phyloP scores from a whole-genome alignment of 2,113 vertebrate genomes.

The Hiodon alosoides region DNA sequence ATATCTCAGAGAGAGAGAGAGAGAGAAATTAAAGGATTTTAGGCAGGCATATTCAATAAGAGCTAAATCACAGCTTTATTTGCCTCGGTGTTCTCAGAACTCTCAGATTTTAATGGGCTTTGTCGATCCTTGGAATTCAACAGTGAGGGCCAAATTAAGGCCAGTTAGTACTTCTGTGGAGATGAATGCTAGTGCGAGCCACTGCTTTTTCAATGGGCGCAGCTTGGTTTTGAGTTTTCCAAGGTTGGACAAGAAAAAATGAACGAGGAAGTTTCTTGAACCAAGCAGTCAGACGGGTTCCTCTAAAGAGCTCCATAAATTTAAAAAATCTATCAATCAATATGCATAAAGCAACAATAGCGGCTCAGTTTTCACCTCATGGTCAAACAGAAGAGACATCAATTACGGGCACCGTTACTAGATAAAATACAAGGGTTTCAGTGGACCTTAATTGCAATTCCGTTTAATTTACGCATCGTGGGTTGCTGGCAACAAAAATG shows the following conservation, averaged over 20 bases:
- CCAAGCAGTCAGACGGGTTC: background rate
- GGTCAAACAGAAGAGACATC: background rate
- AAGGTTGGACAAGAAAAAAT: background rate
- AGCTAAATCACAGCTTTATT: background rate
- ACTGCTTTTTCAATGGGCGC: too few species aligned
- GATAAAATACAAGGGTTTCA: slow-evolving; percentile 1
- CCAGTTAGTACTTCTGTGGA: background rate
- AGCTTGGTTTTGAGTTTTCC: too few species aligned
- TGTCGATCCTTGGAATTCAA: too few species aligned
- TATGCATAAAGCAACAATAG: background rate
- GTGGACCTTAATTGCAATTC: background rate
- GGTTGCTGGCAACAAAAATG: slow-evolving; percentile 38
- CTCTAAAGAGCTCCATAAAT: background rate
- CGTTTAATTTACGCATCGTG: slow-evolving; percentile 12
- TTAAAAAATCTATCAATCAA: background rate
- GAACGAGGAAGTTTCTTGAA: background rate
- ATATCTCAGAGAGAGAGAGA: background rate
- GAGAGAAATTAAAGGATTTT: background rate
- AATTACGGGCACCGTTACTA: background rate
- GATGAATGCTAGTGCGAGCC: background rate
- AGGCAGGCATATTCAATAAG: background rate
- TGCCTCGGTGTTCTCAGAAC: slow-evolving; percentile 1
- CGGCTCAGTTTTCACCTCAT: background rate
- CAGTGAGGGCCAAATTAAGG: too few species aligned
- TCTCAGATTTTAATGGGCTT: background rate